Evolutionary conservation across 2,888 invertebrate genomes (phyloP).

Genomic region (Agrotis exclamationis): DNA sequence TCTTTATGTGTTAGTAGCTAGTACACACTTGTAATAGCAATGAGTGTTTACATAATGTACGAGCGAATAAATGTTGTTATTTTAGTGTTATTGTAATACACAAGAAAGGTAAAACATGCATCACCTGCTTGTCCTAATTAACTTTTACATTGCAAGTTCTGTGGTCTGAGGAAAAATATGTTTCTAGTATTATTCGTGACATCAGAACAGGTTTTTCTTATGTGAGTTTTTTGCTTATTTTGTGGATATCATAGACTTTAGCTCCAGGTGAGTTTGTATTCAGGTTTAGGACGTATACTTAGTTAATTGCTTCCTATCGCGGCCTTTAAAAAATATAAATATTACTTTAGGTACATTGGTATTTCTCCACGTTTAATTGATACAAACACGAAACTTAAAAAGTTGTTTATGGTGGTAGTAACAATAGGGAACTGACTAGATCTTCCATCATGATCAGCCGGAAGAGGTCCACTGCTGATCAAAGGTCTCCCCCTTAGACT

Average conservation of each 20-base stretch:
- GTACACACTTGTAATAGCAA: constrained; percentile 19
- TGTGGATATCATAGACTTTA: constrained; percentile 44
- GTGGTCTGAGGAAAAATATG: constrained; percentile 22
- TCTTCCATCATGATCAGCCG: no score
- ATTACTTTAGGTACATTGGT: not conserved
- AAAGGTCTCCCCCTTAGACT: no score
- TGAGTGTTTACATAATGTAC: constrained; percentile 34
- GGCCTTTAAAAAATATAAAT: constrained; percentile 14
- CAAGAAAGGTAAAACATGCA: constrained; percentile 41
- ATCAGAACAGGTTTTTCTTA: constrained; percentile 35
- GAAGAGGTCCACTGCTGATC: no score
- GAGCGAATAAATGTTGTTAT: constrained; percentile 30
- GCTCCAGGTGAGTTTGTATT: constrained; percentile 35
- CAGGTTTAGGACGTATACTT: constrained; percentile 28
- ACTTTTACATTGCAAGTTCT: constrained; percentile 49
- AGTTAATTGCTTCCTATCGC: constrained; percentile 23
- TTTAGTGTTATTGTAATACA: constrained; percentile 34
- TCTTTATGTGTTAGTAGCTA: constrained; percentile 29
- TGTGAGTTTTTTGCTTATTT: constrained; percentile 27
- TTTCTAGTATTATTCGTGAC: constrained; percentile 32
- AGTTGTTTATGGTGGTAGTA: no score
- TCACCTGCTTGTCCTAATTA: constrained; percentile 53
- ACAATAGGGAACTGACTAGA: no score
- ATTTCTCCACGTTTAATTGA: no score
- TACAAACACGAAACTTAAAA: no score